Base-by-base conservation (phyloP, 2,888 invertebrate genomes). In the Allacma fusca region DNA sequence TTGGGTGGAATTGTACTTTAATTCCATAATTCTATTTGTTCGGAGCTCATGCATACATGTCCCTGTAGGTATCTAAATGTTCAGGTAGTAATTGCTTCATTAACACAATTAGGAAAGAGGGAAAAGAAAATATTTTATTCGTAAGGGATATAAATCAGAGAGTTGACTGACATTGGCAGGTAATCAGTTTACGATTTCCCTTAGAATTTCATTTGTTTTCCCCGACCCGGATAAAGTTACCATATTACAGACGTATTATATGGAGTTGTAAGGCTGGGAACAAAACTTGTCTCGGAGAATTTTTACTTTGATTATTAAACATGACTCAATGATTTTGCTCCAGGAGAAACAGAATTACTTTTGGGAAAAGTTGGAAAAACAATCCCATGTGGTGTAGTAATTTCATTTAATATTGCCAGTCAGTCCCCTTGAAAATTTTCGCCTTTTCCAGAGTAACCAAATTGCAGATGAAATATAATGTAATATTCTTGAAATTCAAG, bases 121-220 rank as follows among this genome's bases (percentile, higher is more conserved):
- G 5, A 40, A 40, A 40, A 13, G 16, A 50, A n/a, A 50, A 50
- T 13, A 62, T 62, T 59, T 21, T 21, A 59, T 59, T 21, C 59
- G n/a, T 59, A 13, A 7, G 19, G 59, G 19, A 59, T 1, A 62
- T 62, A 26, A 24, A 62, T 62, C 23, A 57, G 62, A 26, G 24
- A 21, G 26, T 4, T 62, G 62, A 62, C 23, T 62, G 62, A 62
- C 62, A 24, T 62, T 62, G 62, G 26, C 23, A 62, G 24, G n/a
- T 62, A 62, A 57, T 57, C 24, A 62, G 2, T 62, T 2, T n/a
- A 24, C 2, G 4, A 23, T 21, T 24, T 24, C 24, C 24, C 24
- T 24, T 24, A 62, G 9, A 9, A 62, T 62, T 62, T 62, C 12
- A 12, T 26, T 62, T 62, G 12, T 12, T 13, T 62, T 62, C 21